A percentile compares a stretch with the other conserved stretches of the same genome.
These are phyloP conservation scores for Tragulus kanchil DNA, from an alignment of 2,113 vertebrate genomes.

Conservation along the genomic window DNA sequence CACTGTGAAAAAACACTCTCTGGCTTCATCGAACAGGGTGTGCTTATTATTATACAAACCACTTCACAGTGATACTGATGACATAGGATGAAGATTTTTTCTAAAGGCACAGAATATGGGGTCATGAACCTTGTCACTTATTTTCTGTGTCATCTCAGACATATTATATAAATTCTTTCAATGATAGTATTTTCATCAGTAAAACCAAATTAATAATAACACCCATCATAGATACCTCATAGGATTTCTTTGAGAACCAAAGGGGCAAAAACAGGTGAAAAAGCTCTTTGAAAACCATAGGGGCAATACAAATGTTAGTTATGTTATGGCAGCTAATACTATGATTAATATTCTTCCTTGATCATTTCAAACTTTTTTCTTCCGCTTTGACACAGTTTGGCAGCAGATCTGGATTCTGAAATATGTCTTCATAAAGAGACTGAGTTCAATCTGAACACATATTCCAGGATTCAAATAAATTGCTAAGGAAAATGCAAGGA, in stretches of 20 bases:
- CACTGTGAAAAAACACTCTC: neutral
- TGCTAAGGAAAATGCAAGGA: conserved; percentile 69
- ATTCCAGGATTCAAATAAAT: conserved; percentile 72
- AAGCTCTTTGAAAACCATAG: neutral
- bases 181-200: conserved; percentile 3
- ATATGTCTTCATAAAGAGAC: conserved; percentile 62
- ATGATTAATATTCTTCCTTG: conserved; percentile 28
- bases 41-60: neutral
- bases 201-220: neutral
- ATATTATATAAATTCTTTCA: neutral
- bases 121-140: neutral
- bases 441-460: conserved; percentile 71
- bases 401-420: conserved; percentile 63
- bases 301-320: neutral
- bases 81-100: neutral
- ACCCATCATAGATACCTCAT: neutral
- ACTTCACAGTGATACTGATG: neutral
- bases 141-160: neutral
- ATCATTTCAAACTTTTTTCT: neutral
- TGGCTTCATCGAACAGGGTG: neutral
- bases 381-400: conserved; percentile 38
- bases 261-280: neutral
- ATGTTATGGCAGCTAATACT: neutral
- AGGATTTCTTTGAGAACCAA: neutral
- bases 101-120: neutral